Evolutionary conservation across 2,888 invertebrate genomes (phyloP), one percentile per base, ranked within the genome.

Genomic region (Amitus sp.): DNA sequence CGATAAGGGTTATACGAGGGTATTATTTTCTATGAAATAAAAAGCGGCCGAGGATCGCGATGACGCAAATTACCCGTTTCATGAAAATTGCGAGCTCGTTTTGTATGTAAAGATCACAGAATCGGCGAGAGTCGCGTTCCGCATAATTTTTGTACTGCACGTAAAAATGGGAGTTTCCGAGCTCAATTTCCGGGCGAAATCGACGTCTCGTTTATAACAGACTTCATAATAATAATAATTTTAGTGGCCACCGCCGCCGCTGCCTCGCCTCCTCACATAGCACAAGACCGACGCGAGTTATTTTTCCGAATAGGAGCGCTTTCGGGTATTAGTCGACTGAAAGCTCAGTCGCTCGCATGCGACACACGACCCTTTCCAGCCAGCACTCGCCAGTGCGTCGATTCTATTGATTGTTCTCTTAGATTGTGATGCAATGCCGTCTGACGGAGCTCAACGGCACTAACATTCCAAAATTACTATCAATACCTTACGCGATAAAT

Each of bases 371-470:
- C 65, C 59, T 57, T 59, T 64, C 53, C n/a, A n/a, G n/a, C n/a
- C n/a, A n/a, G n/a, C n/a, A n/a, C n/a, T n/a, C n/a, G n/a, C 54
- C 68, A 58, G 66, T 66, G 68, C 68, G 66, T 69, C 69, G 67
- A 68, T 69, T 69, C 65, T 71, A 71, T 71, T 71, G 71, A 71
- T 71, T 71, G 66, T 67, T 61, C 49, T 55, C 43, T 46, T 42
- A 51, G 67, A 57, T 65, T 65, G 65, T 56, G 59, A 33, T 33
- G 61, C 54, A 67, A 67, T 65, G 67, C 67, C 65, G 62, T 30
- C 67, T 67, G 47, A 67, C 67, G 67, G 67, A 47, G 54, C 53
- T 67, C 61, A 54, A n/a, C 0, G 18, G 53, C 30, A 67, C 67
- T 67, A 67, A 15, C 37, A 34, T 3, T 17, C 15, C 50, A 37